These are phyloP conservation scores for Diarsia rubi DNA, from an alignment of 2,888 invertebrate species.

Conservation along the genomic window DNA sequence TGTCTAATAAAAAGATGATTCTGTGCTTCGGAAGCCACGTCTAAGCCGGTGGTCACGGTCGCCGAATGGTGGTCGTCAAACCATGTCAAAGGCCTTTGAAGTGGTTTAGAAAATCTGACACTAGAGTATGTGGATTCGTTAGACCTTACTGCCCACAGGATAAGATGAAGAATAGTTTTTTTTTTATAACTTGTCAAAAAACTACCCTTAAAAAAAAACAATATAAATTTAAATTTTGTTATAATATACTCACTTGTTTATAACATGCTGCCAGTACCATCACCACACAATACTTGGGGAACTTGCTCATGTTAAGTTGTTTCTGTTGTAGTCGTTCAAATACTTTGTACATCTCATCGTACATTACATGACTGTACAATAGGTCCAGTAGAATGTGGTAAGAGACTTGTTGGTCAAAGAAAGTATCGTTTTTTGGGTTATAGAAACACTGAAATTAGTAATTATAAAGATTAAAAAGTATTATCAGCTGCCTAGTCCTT, in stretches of 20 bases:
- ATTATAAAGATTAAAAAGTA: background rate
- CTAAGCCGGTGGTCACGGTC: too few species aligned
- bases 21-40: too few species aligned
- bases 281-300: conserved; percentile 93
- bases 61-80: too few species aligned
- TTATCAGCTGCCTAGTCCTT: background rate
- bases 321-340: conserved; percentile 92
- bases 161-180: too few species aligned
- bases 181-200: too few species aligned
- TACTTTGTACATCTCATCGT: conserved; percentile 92
- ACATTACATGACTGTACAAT: conserved; percentile 92
- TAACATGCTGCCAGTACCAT: conserved; percentile 93
- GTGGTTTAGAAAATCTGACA: too few species aligned
- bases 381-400: conserved; percentile 94
- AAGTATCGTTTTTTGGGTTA: conserved; percentile 91
- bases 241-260: conserved; percentile 92
- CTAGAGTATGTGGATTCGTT: too few species aligned
- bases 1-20: too few species aligned
- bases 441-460: conserved; percentile 90
- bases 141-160: too few species aligned
- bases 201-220: too few species aligned
- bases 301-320: conserved; percentile 92
- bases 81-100: too few species aligned
- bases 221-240: too few species aligned
- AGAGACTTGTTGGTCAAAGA: conserved; percentile 94